Percentiles rank a stretch among this genome's conserved stretches.
phyloP scores from a whole-genome alignment of 2,113 vertebrate genomes.

The Hippocampus comes region DNA sequence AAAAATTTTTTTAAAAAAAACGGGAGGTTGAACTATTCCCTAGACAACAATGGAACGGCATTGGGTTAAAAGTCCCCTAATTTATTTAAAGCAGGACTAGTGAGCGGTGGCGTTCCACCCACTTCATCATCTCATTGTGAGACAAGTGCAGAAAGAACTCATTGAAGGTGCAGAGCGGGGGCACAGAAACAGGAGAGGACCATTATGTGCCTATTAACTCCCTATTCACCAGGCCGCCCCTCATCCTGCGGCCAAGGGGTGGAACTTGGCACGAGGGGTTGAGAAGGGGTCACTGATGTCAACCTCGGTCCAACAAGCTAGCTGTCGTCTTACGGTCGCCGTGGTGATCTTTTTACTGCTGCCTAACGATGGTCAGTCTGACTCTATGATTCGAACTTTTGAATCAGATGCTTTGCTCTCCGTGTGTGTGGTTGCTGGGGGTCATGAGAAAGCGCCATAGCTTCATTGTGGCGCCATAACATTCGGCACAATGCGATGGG shows the following conservation, averaged over 20 bases:
- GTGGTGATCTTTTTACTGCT: slow-evolving; percentile 41
- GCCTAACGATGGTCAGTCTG: slow-evolving; percentile 18
- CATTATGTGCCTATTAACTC: slow-evolving; percentile 67
- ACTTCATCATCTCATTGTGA: slow-evolving; percentile 59
- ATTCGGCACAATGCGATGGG: not conserved
- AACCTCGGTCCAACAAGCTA: slow-evolving; percentile 37
- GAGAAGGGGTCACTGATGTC: slow-evolving; percentile 44
- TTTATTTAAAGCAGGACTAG: slow-evolving; percentile 63
- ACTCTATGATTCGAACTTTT: slow-evolving; percentile 22
- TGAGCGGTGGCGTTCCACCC: slow-evolving; percentile 58
- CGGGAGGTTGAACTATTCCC: slow-evolving; percentile 37
- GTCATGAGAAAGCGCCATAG: slow-evolving; percentile 64
- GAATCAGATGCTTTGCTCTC: slow-evolving; percentile 43
- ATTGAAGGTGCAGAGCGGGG: slow-evolving; percentile 51
- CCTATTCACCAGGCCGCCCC: slow-evolving; percentile 45
- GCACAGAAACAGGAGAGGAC: slow-evolving; percentile 57
- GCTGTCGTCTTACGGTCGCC: slow-evolving; percentile 38
- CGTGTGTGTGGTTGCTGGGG: slow-evolving; percentile 35
- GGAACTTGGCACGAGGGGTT: slow-evolving; percentile 35
- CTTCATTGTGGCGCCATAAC: slow-evolving; percentile 1
- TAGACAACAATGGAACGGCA: slow-evolving; percentile 39
- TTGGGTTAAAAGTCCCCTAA: slow-evolving; percentile 51
- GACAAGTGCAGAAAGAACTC: slow-evolving; percentile 52
- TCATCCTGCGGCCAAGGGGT: slow-evolving; percentile 45
- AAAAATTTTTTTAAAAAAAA: slow-evolving; percentile 50